Evolutionary conservation across 2,797 vertebrate genomes (phyloP).

Genomic region (Botia kubotai): DNA sequence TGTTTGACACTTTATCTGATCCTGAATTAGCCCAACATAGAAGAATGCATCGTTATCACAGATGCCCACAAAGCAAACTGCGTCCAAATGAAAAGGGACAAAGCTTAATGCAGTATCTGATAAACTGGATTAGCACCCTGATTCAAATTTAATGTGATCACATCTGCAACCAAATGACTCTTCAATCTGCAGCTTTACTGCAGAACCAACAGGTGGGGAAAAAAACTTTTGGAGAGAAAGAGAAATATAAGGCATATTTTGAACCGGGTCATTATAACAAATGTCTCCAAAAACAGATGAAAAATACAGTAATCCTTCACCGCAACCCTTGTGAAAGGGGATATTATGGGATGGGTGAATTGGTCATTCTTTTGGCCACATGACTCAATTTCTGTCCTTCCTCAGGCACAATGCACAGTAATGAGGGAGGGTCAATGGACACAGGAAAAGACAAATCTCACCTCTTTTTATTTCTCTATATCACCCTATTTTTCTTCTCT

Average conservation of each 20-base stretch:
- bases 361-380: slow-evolving; percentile 65
- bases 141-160: neutral
- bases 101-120: neutral
- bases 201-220: slow-evolving; percentile 8
- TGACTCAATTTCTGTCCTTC: slow-evolving; percentile 68
- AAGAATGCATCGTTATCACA: neutral
- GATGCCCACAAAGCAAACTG: slow-evolving; percentile 20
- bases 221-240: neutral
- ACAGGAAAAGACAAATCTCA: slow-evolving; percentile 16
- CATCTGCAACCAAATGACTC: neutral
- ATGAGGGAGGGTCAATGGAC: slow-evolving; percentile 63
- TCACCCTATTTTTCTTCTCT: slow-evolving; percentile 43
- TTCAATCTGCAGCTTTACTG: neutral
- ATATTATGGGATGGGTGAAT: slow-evolving; percentile 72
- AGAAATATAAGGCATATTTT: neutral
- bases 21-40: slow-evolving; percentile 5
- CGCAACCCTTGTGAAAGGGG: slow-evolving; percentile 61
- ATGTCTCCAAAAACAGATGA: slow-evolving; percentile 57
- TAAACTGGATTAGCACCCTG: slow-evolving; percentile 7
- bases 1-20: slow-evolving; percentile 26
- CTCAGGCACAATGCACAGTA: slow-evolving; percentile 68
- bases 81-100: neutral
- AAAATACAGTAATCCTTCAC: slow-evolving; percentile 67
- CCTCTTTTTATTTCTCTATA: slow-evolving; percentile 28
- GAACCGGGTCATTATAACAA: slow-evolving; percentile 13